phyloP scores from a whole-genome alignment of 2,888 invertebrate species.

The Philereme vetulata region DNA sequence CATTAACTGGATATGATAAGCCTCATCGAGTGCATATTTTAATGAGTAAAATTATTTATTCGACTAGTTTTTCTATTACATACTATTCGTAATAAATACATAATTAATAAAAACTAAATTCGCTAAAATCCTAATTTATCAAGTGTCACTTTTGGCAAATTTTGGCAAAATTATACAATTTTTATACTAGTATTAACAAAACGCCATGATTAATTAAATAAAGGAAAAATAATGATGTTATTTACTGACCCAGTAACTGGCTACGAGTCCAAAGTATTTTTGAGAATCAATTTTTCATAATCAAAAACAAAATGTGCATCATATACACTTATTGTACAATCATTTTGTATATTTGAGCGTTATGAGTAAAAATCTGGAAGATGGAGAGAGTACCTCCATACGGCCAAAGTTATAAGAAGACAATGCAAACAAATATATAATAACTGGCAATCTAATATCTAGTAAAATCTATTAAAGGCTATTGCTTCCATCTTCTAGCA shows the following conservation, averaged over 20 bases:
- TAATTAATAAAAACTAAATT: conserved; percentile 51
- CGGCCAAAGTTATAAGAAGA: neutral
- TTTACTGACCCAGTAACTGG: conserved; percentile 9
- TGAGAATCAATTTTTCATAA: conserved; percentile 67
- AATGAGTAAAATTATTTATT: conserved; percentile 31
- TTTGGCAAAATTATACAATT: conserved; percentile 69
- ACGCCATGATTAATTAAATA: neutral
- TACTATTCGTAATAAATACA: conserved; percentile 59
- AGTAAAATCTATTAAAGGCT: neutral
- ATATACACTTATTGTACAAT: conserved; percentile 38
- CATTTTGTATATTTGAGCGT: conserved; percentile 17
- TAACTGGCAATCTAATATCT: neutral
- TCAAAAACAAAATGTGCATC: conserved; percentile 57
- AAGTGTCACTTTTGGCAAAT: conserved; percentile 72
- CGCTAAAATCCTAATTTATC: conserved; percentile 61
- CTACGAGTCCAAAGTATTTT: conserved; percentile 27
- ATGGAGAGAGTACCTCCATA: neutral
- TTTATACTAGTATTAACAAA: conserved; percentile 3
- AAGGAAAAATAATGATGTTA: neutral
- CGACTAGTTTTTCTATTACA: conserved; percentile 60
- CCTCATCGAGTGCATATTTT: conserved; percentile 57
- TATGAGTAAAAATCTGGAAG: conserved; percentile 6
- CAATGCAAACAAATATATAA: conserved; percentile 3
- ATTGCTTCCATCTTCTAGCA: conserved; percentile 7
- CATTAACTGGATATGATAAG: conserved; percentile 49